These are phyloP conservation scores for Cephus pygmeus DNA, from an alignment of 2,888 invertebrate genomes.

Conservation along the genomic window DNA sequence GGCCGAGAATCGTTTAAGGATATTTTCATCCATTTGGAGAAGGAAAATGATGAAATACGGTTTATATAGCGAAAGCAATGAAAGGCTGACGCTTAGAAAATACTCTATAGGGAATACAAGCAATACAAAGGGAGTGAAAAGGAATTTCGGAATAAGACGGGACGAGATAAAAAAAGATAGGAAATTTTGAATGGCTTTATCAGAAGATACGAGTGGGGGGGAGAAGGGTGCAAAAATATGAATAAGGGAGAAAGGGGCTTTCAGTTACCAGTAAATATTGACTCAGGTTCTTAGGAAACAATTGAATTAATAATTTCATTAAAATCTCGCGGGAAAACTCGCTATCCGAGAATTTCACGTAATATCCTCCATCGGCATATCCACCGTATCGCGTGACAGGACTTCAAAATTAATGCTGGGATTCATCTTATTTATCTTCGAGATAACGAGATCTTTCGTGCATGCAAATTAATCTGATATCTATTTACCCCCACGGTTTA, in stretches of 20 bases:
- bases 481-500: not conserved
- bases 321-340: constrained; percentile 33
- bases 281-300: constrained; percentile 32
- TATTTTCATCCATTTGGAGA: not conserved
- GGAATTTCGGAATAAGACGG: not conserved
- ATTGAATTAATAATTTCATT: constrained; percentile 50
- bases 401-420: not conserved
- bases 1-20: not conserved
- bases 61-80: not conserved
- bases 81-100: not conserved
- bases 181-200: not conserved
- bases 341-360: constrained; percentile 14
- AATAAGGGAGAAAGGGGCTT: not conserved
- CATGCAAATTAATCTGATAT: not conserved
- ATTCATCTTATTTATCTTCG: not conserved
- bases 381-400: not conserved
- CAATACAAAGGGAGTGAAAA: not conserved
- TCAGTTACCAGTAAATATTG: constrained; percentile 37
- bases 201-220: not conserved
- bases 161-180: not conserved
- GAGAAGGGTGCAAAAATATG: constrained; percentile 4
- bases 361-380: not conserved
- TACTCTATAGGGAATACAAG: not conserved
- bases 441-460: not conserved
- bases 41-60: not conserved